Evolutionary conservation across 2,888 invertebrate species (phyloP).

Genomic region (Busseola fusca): DNA sequence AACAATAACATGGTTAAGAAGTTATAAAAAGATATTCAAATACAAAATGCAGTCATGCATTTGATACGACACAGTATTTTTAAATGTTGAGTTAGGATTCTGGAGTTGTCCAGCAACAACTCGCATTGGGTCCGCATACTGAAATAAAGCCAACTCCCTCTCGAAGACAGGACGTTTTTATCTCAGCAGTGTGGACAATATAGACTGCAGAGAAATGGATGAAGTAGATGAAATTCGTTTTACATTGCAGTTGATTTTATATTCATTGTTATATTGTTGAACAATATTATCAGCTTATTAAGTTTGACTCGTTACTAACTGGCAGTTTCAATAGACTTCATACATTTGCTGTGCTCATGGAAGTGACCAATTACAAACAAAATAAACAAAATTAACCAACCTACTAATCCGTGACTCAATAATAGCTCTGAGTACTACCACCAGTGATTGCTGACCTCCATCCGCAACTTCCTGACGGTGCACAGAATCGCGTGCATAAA

Average conservation of each 20-base stretch:
- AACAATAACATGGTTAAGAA: neutral
- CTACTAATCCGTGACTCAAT: constrained; percentile 17
- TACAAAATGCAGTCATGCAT: neutral
- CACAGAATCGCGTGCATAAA: constrained; percentile 48
- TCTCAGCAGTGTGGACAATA: neutral
- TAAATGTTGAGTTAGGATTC: no score
- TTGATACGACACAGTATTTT: neutral
- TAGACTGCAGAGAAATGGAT: neutral
- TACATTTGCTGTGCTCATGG: neutral
- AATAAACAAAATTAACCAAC: constrained; percentile 19
- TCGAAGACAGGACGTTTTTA: neutral
- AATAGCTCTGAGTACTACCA: constrained; percentile 9
- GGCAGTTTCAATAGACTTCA: neutral
- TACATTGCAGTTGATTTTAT: neutral
- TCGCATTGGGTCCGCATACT: neutral
- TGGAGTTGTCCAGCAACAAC: neutral
- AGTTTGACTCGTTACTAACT: constrained; percentile 14
- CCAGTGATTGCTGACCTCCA: constrained; percentile 36
- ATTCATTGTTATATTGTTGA: neutral
- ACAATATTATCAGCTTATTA: neutral
- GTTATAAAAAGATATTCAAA: neutral
- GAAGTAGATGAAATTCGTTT: neutral
- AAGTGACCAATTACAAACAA: constrained; percentile 10
- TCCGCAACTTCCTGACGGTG: constrained; percentile 36
- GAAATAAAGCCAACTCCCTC: neutral